Evolutionary conservation across 1,140 invertebrate species (phyloP).

Genomic region (Zaprionus inermis): DNA sequence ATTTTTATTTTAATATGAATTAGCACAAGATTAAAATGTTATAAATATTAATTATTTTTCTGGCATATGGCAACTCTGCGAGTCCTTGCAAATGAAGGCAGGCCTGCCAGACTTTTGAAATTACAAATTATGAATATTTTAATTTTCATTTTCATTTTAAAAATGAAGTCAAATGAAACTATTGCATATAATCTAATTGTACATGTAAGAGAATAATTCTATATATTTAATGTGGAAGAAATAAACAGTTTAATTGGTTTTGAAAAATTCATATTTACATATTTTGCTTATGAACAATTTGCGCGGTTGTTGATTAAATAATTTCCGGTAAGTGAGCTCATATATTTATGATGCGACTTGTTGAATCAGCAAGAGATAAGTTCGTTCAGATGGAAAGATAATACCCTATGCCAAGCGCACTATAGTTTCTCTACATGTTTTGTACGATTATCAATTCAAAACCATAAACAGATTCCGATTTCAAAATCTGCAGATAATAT

Average conservation of each 20-base stretch:
- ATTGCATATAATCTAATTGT: too few relatives aligned
- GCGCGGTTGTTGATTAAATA: background rate
- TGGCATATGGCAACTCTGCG: background rate
- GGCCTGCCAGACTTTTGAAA: background rate
- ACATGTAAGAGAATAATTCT: background rate
- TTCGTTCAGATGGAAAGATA: background rate
- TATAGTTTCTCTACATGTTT: too few relatives aligned
- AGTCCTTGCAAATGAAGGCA: background rate
- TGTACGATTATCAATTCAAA: too few relatives aligned
- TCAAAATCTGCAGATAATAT: background rate
- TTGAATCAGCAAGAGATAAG: conserved; percentile 5
- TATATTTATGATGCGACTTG: background rate
- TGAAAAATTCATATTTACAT: background rate
- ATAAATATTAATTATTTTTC: background rate
- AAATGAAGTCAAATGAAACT: too few relatives aligned
- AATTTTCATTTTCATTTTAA: too few relatives aligned
- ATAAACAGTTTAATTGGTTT: background rate
- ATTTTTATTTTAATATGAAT: background rate
- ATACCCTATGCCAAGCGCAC: background rate
- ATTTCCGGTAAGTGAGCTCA: background rate
- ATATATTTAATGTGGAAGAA: background rate
- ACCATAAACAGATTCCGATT: too few relatives aligned
- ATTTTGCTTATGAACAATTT: background rate
- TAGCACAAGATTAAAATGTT: too few relatives aligned
- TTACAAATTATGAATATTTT: too few relatives aligned